phyloP scores from a whole-genome alignment of 1,140 invertebrate species.

The Wasmannia auropunctata region DNA sequence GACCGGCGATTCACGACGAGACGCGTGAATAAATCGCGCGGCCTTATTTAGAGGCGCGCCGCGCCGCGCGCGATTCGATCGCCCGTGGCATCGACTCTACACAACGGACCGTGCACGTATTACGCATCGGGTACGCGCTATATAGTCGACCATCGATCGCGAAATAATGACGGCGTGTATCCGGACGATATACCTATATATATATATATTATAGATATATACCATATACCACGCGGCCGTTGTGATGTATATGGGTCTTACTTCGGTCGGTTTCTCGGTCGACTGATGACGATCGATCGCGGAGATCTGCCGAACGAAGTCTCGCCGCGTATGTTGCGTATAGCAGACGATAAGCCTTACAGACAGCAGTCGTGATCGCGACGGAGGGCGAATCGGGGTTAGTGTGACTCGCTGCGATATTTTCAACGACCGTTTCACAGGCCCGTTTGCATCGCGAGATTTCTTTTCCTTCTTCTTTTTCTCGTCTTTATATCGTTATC shows the following conservation, averaged over 20 bases:
- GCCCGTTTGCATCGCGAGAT: no score
- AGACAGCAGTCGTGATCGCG: background rate
- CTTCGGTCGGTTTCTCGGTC: constrained; percentile 19
- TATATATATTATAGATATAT: background rate
- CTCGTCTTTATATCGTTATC: background rate
- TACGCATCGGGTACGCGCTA: constrained; percentile 30
- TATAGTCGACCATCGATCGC: constrained; percentile 52
- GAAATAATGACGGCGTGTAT: constrained; percentile 31
- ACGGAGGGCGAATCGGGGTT: constrained; percentile 10
- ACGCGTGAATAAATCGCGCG: constrained; percentile 47
- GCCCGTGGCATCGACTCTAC: constrained; percentile 5
- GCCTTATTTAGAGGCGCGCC: constrained; percentile 50
- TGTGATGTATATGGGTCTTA: constrained; percentile 6
- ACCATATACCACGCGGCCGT: background rate
- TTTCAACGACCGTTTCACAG: background rate
- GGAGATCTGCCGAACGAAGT: constrained; percentile 19
- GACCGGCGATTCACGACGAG: constrained; percentile 31
- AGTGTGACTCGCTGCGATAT: background rate
- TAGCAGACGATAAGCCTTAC: background rate
- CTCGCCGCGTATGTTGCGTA: background rate
- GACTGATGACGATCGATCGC: constrained; percentile 28
- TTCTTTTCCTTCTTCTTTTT: background rate
- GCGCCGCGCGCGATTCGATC: constrained; percentile 53
- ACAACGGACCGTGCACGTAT: constrained; percentile 13
- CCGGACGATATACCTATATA: background rate